Percentiles rank a stretch among this genome's conserved stretches.
These are phyloP conservation scores for Syrmaticus mikado DNA, from an alignment of 2,113 vertebrate species.

Conservation along the genomic window DNA sequence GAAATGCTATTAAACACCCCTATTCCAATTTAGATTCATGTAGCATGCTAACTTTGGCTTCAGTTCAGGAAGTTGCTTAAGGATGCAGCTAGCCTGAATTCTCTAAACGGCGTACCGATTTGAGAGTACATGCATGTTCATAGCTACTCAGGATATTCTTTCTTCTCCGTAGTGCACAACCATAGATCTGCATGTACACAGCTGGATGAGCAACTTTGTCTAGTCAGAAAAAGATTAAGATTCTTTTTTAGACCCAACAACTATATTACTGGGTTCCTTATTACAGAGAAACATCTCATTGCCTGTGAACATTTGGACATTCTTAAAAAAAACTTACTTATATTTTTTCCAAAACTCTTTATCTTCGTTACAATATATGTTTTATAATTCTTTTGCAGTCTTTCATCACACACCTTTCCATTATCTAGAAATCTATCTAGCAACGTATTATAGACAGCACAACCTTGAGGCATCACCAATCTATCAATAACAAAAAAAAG, in stretches of 20 bases:
- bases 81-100: background rate
- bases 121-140: background rate
- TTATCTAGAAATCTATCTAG: background rate
- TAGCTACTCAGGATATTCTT: background rate
- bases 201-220: background rate
- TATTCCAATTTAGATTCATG: background rate
- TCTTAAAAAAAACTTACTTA: background rate
- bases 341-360: background rate
- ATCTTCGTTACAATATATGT: too few relatives aligned
- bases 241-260: background rate
- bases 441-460: background rate
- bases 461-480: background rate
- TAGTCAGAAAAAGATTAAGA: background rate
- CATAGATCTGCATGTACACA: background rate
- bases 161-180: background rate
- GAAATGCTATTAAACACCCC: background rate
- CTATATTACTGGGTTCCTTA: background rate
- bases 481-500: background rate
- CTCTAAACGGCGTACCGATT: background rate
- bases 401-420: background rate
- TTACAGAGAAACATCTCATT: background rate
- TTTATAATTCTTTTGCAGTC: background rate
- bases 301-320: rapidly evolving
- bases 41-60: background rate
- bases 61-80: background rate